A percentile compares a stretch with the other conserved stretches of the same genome.
phyloP scores from a whole-genome alignment of 2,797 vertebrate genomes.

The Uromys caudimaculatus region DNA sequence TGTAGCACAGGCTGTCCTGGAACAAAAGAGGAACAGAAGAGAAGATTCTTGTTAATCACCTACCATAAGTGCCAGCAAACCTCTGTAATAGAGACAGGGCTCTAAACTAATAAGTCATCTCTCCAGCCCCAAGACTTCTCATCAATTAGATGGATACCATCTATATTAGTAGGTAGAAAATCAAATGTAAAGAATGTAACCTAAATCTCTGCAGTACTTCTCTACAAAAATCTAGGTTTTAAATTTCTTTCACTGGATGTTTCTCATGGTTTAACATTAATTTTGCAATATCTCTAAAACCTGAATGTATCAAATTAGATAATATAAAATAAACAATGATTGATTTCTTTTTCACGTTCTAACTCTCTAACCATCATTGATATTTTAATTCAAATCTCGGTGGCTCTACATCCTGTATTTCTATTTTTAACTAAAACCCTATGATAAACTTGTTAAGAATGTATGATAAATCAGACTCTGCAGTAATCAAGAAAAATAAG shows the following conservation, averaged over 20 bases:
- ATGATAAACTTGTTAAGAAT: constrained; percentile 41
- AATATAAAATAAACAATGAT: constrained; percentile 36
- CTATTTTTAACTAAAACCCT: constrained; percentile 46
- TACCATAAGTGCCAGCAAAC: background rate
- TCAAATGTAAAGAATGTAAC: constrained; percentile 21
- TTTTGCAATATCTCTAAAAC: constrained; percentile 23
- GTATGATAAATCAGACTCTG: background rate
- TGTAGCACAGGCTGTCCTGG: background rate
- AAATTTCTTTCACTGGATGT: constrained; percentile 14
- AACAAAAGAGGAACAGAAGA: background rate
- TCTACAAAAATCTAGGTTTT: background rate
- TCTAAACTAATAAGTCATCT: background rate
- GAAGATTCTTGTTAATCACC: background rate
- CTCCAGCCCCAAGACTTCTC: background rate
- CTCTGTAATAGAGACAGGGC: background rate
- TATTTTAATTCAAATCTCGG: constrained; percentile 41
- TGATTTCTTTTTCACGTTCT: background rate
- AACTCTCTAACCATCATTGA: background rate
- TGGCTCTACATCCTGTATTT: background rate
- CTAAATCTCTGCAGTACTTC: constrained; percentile 20
- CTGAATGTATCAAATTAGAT: background rate
- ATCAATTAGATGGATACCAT: background rate
- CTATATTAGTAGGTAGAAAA: background rate
- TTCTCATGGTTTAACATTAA: constrained; percentile 3
- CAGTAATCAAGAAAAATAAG: constrained; percentile 25